Evolutionary conservation across 2,797 vertebrate genomes (phyloP).

Genomic region (Neopelma chrysocephalum): DNA sequence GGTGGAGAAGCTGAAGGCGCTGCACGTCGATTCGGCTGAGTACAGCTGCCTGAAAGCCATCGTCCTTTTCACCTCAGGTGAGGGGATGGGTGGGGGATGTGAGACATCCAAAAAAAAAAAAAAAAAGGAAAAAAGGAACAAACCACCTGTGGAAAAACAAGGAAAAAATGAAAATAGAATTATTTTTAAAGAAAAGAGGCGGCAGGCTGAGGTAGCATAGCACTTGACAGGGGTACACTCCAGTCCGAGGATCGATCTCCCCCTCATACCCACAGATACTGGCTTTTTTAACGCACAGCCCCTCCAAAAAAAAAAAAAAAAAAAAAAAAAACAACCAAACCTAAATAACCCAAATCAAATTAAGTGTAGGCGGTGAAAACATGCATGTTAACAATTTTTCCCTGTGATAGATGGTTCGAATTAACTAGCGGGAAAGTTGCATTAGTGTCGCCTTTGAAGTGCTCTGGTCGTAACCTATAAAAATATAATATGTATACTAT

Average conservation of each 20-base stretch:
- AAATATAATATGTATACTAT: constrained; percentile 68
- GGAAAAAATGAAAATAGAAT: neutral
- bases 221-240: neutral
- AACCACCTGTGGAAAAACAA: neutral
- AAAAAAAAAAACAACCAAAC: constrained; percentile 1
- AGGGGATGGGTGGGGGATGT: constrained; percentile 37
- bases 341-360: constrained; percentile 52
- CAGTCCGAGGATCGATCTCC: neutral
- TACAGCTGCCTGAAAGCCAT: constrained; percentile 99
- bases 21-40: constrained; percentile 97
- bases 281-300: constrained; percentile 46
- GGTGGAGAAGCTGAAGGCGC: constrained; percentile 98
- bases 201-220: neutral
- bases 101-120: neutral
- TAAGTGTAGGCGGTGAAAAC: constrained; percentile 70
- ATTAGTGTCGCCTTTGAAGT: constrained; percentile 75
- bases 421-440: constrained; percentile 76
- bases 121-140: neutral
- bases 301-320: constrained; percentile 39
- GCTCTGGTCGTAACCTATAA: constrained; percentile 66
- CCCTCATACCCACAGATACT: neutral
- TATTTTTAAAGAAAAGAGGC: neutral
- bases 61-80: constrained; percentile 98
- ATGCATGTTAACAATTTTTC: constrained; percentile 74
- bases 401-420: constrained; percentile 79